These are phyloP conservation scores for Karalla daura DNA, from an alignment of 2,797 vertebrate genomes.

Conservation along the genomic window DNA sequence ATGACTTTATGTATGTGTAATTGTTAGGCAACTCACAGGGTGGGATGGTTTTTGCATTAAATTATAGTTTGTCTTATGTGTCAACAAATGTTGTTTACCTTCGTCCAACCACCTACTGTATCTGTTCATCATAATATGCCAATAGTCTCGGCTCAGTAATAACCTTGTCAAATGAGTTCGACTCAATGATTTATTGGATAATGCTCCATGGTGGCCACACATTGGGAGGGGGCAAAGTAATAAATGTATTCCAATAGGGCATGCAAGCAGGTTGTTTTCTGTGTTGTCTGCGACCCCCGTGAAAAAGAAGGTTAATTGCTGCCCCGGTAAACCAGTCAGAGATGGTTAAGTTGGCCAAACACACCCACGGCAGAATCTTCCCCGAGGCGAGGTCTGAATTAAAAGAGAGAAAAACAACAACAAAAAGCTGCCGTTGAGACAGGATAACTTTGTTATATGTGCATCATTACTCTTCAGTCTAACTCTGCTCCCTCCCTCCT, in stretches of 20 bases:
- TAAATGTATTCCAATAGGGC: slow-evolving; percentile 38
- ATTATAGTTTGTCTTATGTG: slow-evolving; percentile 8
- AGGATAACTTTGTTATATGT: neutral
- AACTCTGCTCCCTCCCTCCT: neutral
- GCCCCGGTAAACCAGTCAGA: slow-evolving; percentile 52
- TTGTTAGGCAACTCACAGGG: slow-evolving; percentile 1
- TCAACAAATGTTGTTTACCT: neutral
- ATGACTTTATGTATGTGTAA: slow-evolving; percentile 14
- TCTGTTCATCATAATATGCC: slow-evolving; percentile 18
- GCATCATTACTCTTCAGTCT: neutral
- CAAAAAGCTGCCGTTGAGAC: slow-evolving; percentile 8
- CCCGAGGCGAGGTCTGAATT: slow-evolving; percentile 46
- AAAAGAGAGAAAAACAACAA: slow-evolving; percentile 41
- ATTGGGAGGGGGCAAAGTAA: slow-evolving; percentile 22
- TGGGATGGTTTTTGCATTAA: slow-evolving; percentile 13
- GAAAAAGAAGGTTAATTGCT: slow-evolving; percentile 68
- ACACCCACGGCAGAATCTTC: slow-evolving; percentile 45
- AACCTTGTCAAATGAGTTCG: slow-evolving; percentile 37
- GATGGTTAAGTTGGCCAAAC: slow-evolving; percentile 59
- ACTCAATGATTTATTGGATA: slow-evolving; percentile 44
- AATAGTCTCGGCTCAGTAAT: slow-evolving; percentile 31
- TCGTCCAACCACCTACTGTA: neutral
- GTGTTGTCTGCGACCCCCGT: slow-evolving; percentile 21
- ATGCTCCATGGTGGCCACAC: slow-evolving; percentile 13
- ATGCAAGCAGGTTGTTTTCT: neutral